Evolutionary conservation across 2,797 vertebrate genomes (phyloP), one percentile per base, ranked within the genome.

Genomic region (Sebastes vulpes): DNA sequence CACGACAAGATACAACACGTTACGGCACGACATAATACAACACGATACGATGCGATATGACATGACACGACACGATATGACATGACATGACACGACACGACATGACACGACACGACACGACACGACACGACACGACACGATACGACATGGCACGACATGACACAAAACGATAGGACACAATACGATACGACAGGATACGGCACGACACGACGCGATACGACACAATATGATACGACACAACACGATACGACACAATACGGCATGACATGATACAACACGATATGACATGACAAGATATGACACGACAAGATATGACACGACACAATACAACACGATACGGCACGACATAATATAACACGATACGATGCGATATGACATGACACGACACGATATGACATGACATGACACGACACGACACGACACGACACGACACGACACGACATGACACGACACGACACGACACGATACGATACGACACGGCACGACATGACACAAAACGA

Each of bases 381-480:
- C 14, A 42, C 2, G 12, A 38, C 1, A 38, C 0, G 4, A 38
- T 4, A 5, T 3, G 35, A 38, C 4, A 12, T 2, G 14, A 42
- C 14, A 42, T 1, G 38, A 42, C 38, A 42, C 1, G 5, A 42
- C 6, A 42, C 4, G 4, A 12, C 11, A 35, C 10, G 11, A 3
- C 2, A 14, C 3, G 42, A 3, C 3, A 7, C 0, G 5, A 28
- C 0, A 26, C 5, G 2, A 16, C 2, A 14, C 12, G 2, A 6
- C 2, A 42, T 1, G 2, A 42, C 1, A 16, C 1, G 7, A 35
- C 32, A 35, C 0, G 9, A 11, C 0, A 11, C 1, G 9, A 16
- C 0, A 8, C 2, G 6, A 29, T 3, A 14, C 0, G 11, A 35
- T 11, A 12, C 0, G 3, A 11, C 1, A 11, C 3, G 9, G 2